phyloP scores from a whole-genome alignment of 2,888 invertebrate species.

The Mythimna impura region DNA sequence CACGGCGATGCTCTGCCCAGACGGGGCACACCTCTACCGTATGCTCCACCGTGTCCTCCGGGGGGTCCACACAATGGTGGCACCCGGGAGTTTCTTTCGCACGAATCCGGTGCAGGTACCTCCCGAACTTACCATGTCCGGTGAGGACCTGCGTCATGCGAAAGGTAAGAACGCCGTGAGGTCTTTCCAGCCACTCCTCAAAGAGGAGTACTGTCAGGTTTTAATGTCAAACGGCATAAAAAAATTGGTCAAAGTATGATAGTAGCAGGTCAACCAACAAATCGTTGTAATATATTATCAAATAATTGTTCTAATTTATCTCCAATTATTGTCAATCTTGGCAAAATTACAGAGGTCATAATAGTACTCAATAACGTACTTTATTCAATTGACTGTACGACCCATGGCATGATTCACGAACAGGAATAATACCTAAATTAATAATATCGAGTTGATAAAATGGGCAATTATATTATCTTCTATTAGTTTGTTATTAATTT shows the following conservation, averaged over 20 bases:
- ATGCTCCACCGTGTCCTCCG: too few species aligned
- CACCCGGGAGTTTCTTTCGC: too few species aligned
- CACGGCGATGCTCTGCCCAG: too few species aligned
- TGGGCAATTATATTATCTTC: background rate
- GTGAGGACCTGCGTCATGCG: too few species aligned
- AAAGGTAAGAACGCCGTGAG: too few species aligned
- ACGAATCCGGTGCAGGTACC: too few species aligned
- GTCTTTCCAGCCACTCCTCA: too few species aligned
- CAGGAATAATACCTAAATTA: background rate
- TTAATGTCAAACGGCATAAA: too few species aligned
- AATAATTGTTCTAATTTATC: constrained; percentile 14
- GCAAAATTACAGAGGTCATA: constrained; percentile 23
- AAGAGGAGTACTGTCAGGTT: too few species aligned
- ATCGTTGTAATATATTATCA: background rate
- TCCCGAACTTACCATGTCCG: too few species aligned
- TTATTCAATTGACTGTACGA: constrained; percentile 8
- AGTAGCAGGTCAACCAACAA: background rate
- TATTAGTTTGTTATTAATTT: background rate
- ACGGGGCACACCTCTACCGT: too few species aligned
- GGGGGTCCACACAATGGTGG: too few species aligned
- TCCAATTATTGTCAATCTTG: constrained; percentile 25
- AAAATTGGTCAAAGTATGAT: background rate
- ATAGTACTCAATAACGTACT: constrained; percentile 13
- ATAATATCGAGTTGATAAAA: background rate
- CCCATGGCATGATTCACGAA: background rate